Evolutionary conservation across 1,140 invertebrate species (phyloP).

Genomic region (Adoxophyes honmai): DNA sequence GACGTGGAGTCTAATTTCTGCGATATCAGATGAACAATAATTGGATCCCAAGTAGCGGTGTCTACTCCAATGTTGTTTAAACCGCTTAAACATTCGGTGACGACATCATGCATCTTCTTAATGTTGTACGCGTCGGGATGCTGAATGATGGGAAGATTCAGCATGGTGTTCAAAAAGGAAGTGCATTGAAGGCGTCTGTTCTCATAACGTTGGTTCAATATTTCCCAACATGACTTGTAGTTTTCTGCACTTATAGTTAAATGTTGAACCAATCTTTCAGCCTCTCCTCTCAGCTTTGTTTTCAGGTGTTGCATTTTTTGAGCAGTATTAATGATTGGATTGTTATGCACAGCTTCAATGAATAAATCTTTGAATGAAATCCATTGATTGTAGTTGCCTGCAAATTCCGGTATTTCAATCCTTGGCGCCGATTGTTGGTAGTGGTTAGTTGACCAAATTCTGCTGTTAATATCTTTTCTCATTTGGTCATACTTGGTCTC

Average conservation of each 20-base stretch:
- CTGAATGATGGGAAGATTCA: slow-evolving; percentile 13
- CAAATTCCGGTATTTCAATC: neutral
- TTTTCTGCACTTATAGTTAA: slow-evolving; percentile 17
- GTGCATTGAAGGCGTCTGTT: slow-evolving; percentile 24
- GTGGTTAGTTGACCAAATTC: neutral
- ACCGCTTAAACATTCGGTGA: slow-evolving; percentile 25
- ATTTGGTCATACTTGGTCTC: slow-evolving; percentile 3
- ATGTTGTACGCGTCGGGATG: slow-evolving; percentile 18
- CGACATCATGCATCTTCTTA: slow-evolving; percentile 26
- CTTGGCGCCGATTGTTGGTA: neutral
- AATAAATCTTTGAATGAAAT: slow-evolving; percentile 42
- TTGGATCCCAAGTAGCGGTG: slow-evolving; percentile 25
- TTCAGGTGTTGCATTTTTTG: slow-evolving; percentile 39
- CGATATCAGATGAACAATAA: slow-evolving; percentile 26
- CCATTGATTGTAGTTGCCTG: slow-evolving; percentile 29
- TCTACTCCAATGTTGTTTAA: slow-evolving; percentile 24
- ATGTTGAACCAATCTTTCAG: slow-evolving; percentile 25
- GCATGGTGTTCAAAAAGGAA: slow-evolving; percentile 22
- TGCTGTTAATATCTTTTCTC: neutral
- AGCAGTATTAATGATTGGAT: slow-evolving; percentile 24
- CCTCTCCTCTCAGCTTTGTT: slow-evolving; percentile 28
- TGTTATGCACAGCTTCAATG: slow-evolving; percentile 35
- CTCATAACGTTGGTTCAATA: slow-evolving; percentile 18
- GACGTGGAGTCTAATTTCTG: slow-evolving; percentile 18
- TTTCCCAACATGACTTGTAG: slow-evolving; percentile 17